These are phyloP conservation scores for Chrysopilus asiliformis DNA, from an alignment of 2,888 invertebrate species.

Conservation along the genomic window DNA sequence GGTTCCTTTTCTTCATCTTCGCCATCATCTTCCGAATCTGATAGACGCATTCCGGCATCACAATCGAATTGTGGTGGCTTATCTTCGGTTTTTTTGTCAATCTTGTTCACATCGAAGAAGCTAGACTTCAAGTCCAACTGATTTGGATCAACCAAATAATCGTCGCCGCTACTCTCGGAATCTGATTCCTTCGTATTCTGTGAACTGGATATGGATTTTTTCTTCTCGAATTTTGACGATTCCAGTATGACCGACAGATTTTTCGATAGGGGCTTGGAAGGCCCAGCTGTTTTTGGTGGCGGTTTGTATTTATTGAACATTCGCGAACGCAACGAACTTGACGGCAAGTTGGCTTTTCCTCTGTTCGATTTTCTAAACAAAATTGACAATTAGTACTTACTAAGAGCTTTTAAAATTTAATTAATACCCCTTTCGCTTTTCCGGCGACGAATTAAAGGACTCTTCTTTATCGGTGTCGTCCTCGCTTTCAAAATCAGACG, in stretches of 20 bases:
- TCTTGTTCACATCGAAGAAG: constrained; percentile 35
- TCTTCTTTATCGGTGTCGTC: constrained; percentile 29
- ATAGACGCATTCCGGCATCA: constrained; percentile 27
- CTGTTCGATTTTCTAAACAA: neutral
- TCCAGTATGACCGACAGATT: constrained; percentile 3
- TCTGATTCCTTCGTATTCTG: constrained; percentile 5
- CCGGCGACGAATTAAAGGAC: constrained; percentile 6
- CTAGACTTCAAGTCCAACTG: constrained; percentile 42
- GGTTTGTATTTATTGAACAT: constrained; percentile 30
- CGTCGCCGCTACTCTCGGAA: constrained; percentile 38
- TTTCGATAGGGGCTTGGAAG: constrained; percentile 15
- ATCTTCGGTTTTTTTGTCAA: constrained; percentile 15
- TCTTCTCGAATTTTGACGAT: constrained; percentile 5
- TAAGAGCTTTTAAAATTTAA: neutral
- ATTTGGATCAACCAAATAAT: constrained; percentile 41
- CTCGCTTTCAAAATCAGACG: constrained; percentile 23
- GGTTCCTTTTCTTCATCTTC: constrained; percentile 15
- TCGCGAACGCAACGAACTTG: constrained; percentile 14
- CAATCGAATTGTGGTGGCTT: constrained; percentile 28
- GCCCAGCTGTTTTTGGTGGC: constrained; percentile 22
- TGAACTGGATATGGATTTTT: constrained; percentile 6
- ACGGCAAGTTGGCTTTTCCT: neutral
- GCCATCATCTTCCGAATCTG: constrained; percentile 24
- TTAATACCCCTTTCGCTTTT: constrained; percentile 4
- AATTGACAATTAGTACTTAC: neutral